Conservation (phyloP, 1,140 invertebrate genomes). For the Solen grandis region DNA sequence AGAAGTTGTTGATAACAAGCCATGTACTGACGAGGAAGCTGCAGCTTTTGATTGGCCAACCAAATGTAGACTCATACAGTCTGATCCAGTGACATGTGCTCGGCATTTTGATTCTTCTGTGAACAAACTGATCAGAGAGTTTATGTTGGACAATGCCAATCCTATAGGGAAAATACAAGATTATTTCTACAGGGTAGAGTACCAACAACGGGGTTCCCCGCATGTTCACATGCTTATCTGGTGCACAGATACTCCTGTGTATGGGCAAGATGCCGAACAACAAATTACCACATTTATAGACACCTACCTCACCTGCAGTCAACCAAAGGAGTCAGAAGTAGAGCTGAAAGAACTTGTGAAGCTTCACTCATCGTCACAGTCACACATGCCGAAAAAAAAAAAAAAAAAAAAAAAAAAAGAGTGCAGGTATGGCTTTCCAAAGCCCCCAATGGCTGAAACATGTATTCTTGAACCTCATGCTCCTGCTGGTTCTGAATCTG, state of each 20-base stretch:
- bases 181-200: constrained; percentile 16
- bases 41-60: neutral
- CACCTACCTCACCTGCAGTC: neutral
- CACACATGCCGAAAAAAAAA: constrained; percentile 9
- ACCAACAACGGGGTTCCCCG: constrained; percentile 14
- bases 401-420: neutral
- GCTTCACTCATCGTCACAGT: constrained; percentile 5
- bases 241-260: neutral
- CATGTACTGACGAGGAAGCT: neutral
- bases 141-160: constrained; percentile 3
- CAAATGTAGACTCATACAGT: neutral
- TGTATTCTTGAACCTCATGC: no score
- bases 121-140: constrained; percentile 17
- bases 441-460: no score
- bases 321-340: neutral
- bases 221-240: neutral
- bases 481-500: no score
- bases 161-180: neutral
- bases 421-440: constrained; percentile 8
- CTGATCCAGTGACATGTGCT: constrained; percentile 19
- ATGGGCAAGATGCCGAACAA: neutral
- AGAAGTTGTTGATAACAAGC: neutral
- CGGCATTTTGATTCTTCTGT: constrained; percentile 11
- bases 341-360: constrained; percentile 1
- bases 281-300: constrained; percentile 8